Base-by-base conservation (phyloP, 2,113 vertebrate genomes). In the Bos javanicus region DNA sequence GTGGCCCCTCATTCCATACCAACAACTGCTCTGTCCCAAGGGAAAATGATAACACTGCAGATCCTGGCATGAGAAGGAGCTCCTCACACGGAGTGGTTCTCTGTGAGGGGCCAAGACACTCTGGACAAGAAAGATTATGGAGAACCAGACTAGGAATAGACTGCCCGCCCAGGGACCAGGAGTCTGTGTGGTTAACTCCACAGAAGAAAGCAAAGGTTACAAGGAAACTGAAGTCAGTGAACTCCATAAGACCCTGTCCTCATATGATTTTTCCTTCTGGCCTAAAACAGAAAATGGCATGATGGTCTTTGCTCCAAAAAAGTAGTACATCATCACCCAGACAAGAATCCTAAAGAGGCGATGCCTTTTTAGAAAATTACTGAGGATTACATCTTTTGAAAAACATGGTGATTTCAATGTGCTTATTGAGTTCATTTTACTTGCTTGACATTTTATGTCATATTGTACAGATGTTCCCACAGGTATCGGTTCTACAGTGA, bases 311-410 rank as follows among this genome's bases (percentile, higher is more conserved):
- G 99, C 95, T 99, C 99, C 1, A 99, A 99, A 83, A 99, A 98
- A 2, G 99, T 99, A 59, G 99, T 99, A 85, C 99, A 99, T 94
- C 99, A 98, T 92, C 99, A 99, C 7, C 98, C 99, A 90, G 99
- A 99, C 98, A 99, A 99, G 91, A 99, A 99, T 33, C 99, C 99
- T 60, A 99, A 99, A 1, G 99, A 99, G 71, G 99, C 99, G 1
- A 99, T 99, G 99, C 99, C 99, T 87, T 99, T 99, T 87, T 98
- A 99, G 81, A 99, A 99, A 95, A 99, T 99, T 97, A 99, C 99
- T 56, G 99, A 99, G 10, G 99, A 99, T 99, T 99, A 99, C 14
- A 98, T 99, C 7, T 99, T 99, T 97, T 99, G 99, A 74, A 98
- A 96, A 84, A 94, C 88, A 97, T 88, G 95, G 91, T 97, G 96